Evolutionary conservation across 1,140 invertebrate genomes (phyloP).

Genomic region (Zaprionus camerounensis): DNA sequence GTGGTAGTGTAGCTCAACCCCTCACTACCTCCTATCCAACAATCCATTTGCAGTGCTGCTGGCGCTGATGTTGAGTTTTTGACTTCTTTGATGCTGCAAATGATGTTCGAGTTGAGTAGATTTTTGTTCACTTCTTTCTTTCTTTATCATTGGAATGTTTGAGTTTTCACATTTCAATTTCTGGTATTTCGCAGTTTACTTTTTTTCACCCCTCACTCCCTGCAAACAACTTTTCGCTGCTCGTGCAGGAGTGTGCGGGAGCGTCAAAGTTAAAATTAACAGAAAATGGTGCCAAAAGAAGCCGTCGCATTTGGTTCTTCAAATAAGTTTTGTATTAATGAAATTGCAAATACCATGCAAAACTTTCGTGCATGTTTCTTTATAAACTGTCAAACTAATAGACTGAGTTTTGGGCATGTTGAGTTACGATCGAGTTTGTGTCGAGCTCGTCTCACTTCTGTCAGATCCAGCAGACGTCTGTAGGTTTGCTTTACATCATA

Average conservation of each 20-base stretch:
- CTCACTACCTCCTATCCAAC: conserved; percentile 6
- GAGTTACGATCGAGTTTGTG: conserved; percentile 41
- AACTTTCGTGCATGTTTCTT: conserved; percentile 80
- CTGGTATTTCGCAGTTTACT: conserved; percentile 56
- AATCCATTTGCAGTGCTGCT: conserved; percentile 62
- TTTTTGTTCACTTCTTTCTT: conserved; percentile 34
- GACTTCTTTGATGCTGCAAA: conserved; percentile 77
- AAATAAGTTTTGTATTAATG: conserved; percentile 81
- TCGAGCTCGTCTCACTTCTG: background rate
- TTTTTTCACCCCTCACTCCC: conserved; percentile 9
- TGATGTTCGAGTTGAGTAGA: conserved; percentile 73
- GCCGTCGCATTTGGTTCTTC: conserved; percentile 43
- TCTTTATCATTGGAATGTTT: conserved; percentile 72
- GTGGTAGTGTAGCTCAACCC: conserved; percentile 52
- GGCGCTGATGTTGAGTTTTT: conserved; percentile 56
- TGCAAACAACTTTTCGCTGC: conserved; percentile 61
- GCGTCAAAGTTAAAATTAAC: conserved; percentile 75
- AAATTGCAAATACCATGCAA: conserved; percentile 78
- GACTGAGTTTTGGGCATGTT: conserved; percentile 77
- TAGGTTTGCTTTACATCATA: background rate
- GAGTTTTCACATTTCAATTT: conserved; percentile 83
- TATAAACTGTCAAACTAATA: conserved; percentile 82
- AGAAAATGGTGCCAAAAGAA: conserved; percentile 64
- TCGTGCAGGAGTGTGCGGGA: background rate
- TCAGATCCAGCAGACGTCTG: background rate